Base-by-base conservation (phyloP, 2,888 invertebrate species). In the Synanthedon andrenaeformis region DNA sequence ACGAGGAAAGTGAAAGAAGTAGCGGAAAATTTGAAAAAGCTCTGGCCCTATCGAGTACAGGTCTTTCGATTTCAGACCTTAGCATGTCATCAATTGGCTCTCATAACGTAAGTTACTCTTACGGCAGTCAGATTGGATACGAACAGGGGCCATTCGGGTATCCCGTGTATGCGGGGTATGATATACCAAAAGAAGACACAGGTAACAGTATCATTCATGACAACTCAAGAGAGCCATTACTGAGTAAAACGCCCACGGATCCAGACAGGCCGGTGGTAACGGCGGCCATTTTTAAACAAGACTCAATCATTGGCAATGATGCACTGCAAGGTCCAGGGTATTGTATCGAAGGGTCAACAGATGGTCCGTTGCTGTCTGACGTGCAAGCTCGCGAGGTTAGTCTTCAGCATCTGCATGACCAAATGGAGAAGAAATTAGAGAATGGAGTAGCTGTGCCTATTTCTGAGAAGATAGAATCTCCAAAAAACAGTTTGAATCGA, bases 1-100 rank as follows among this genome's bases (percentile, higher is more conserved):
- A 79, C 58, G 82, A 84, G 56, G 81, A 82, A 52, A 78, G 77
- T 53, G 80, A 83, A 55, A 70, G 61, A 58, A 74, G 70, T 53
- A 79, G 70, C 51, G 71, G 60, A 0, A 78, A 75, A 58, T 78
- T 74, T 41, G 76, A 78, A 8, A 76, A 69, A 55, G 72, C 72
- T n/a, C 70, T 90, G 53, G 89, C 90, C 0, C 77, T 90, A 53
- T 89, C 90, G 19, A 92, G 91, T 66, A 94, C 94, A 0, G 96
- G 96, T 0, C 88, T 96, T 2, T 93, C 94, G 4, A 94, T 94
- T 68, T 95, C 95, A 4, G 94, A 94, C 69, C 86, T 93, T 0
- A 94, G 94, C 67, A 89, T 93, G 68, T 91, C 92, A 13, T 94
- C 94, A 35, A 89, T 89, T 51, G 91, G 91, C 12, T 91, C 91